These are phyloP conservation scores for Nylanderia fulva DNA, from an alignment of 1,140 invertebrate species.

Conservation along the genomic window DNA sequence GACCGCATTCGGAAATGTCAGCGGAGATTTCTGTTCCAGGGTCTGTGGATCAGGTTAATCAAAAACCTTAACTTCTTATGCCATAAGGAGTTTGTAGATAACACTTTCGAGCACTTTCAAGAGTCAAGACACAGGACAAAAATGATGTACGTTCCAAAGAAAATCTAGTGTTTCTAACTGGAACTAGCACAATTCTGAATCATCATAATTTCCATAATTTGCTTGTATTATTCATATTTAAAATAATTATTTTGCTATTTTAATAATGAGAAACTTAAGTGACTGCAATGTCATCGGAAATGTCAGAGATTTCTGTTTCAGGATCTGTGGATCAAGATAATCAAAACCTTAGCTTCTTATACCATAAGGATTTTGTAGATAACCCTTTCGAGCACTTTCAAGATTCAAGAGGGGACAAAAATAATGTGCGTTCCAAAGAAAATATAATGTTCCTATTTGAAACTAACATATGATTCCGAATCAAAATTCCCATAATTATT, in stretches of 20 bases:
- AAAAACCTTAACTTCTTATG: slow-evolving; percentile 7
- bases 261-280: too few relatives aligned
- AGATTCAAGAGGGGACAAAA: too few relatives aligned
- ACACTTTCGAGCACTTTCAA: neutral
- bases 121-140: neutral
- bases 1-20: slow-evolving; percentile 32
- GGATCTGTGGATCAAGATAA: too few relatives aligned
- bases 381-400: too few relatives aligned
- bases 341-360: too few relatives aligned
- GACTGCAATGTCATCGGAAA: too few relatives aligned
- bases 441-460: too few relatives aligned
- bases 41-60: neutral
- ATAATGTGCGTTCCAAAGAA: too few relatives aligned
- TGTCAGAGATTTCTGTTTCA: too few relatives aligned
- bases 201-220: neutral
- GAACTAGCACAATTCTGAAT: neutral
- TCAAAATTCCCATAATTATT: too few relatives aligned
- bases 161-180: neutral
- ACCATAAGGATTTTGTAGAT: too few relatives aligned
- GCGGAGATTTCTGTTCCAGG: slow-evolving; percentile 11
- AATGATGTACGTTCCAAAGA: neutral
- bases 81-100: neutral
- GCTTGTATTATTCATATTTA: neutral
- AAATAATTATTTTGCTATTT: neutral
- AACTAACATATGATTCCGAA: too few relatives aligned